Evolutionary conservation across 2,888 invertebrate genomes (phyloP), one percentile per base, ranked within the genome.

Genomic region (Scaptomyza tumidula): DNA sequence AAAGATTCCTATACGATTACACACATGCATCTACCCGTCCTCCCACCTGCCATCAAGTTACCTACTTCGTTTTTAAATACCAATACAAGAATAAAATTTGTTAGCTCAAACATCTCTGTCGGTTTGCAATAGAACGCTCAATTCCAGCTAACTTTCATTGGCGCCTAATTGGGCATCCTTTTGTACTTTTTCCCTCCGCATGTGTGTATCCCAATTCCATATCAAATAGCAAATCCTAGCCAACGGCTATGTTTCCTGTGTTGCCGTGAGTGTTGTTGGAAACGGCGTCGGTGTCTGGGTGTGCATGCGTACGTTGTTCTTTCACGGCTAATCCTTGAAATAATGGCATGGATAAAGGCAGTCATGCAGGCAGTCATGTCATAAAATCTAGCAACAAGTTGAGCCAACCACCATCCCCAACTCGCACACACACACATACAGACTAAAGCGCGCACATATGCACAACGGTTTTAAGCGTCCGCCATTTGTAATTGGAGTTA

Each of bases 401-500:
- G 80, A 89, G 77, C 89, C 83, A 65, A 49, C 67, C 63, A 45
- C 41, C 37, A 50, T 37, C 53, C 52, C 49, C 37, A 24, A 41
- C 54, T 33, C 35, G 27, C 41, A 50, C n/a, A 55, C 16, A 39
- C 52, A 55, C 39, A 48, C 31, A 35, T 50, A 45, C 39, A 46
- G 9, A 41, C 19, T 27, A 37, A 48, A n/a, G 19, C 29, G 50
- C 54, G 57, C 52, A 58, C 66, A 73, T 69, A 88, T 86, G 73
- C 83, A 72, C 81, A 80, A 77, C 43, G 70, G 84, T 54, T 86
- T 88, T 80, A 86, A 64, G 53, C 65, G 66, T 65, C 70, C 84
- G 84, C 88, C 84, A 83, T 83, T 80, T 75, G 83, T 83, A 83
- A 83, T 83, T 83, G 87, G 84, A 83, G 87, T 83, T 83, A 89